Evolutionary conservation across 2,888 invertebrate genomes (phyloP), one percentile per base, ranked within the genome.

Genomic region (Synanthedon andrenaeformis): DNA sequence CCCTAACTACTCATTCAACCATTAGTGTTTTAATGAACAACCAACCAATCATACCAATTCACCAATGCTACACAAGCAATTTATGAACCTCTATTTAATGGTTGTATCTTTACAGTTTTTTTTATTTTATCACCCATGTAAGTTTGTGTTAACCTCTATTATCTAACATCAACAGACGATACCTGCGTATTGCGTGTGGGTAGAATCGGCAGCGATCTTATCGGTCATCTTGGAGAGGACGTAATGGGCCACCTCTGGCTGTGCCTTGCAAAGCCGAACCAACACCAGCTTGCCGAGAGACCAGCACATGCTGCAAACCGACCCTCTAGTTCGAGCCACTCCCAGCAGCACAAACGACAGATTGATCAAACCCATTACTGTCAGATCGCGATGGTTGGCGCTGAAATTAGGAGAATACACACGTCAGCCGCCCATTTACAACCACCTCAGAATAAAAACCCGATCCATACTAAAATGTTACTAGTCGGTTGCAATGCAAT

Each of bases 381-480:
- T 88, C 12, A 83, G 62, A 41, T 85, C 75, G 1, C 81, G 76
- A 55, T 85, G 82, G 55, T 79, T 79, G n/a, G 73, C 75, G 42
- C 88, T 87, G 70, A 0, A 67, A 73, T 13, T 45, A 45, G 35
- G 3, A 51, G 56, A 35, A 35, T 10, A 35, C 35, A 10, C 35
- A 2, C 6, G 28, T 28, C 28, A 28, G 12, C 12, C 13, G 12
- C 6, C 19, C 5, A n/a, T 12, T 23, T 23, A 23, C 23, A 23
- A 28, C 19, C 19, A 4, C 19, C 19, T 23, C 19, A 23, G 19
- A 23, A 23, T 23, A 23, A 23, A 23, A 23, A 23, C 19, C 19
- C 19, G 19, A 23, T 23, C 4, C 19, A 23, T 23, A 23, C 19
- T 23, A 23, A 23, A 23, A 23, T 23, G 19, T 23, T 23, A 23